These are phyloP conservation scores for Meloidogyne hapla DNA, from an alignment of 1,140 invertebrate genomes.

Conservation along the genomic window DNA sequence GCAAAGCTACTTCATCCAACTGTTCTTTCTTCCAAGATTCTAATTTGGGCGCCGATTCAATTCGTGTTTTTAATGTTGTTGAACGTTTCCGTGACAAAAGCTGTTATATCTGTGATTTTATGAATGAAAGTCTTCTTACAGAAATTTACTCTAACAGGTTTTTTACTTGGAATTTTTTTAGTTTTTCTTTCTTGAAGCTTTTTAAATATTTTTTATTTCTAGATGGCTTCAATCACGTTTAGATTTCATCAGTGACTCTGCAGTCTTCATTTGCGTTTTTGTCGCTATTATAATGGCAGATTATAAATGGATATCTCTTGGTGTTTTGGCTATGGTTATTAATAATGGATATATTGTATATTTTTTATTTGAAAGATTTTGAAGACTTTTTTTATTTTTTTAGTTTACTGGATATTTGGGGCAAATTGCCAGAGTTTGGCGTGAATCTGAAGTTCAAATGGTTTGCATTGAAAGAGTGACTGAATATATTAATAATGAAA, in stretches of 20 bases:
- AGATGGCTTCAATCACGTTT: slow-evolving; percentile 39
- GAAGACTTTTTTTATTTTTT: slow-evolving; percentile 1
- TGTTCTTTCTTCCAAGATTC: slow-evolving; percentile 44
- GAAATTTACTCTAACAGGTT: slow-evolving; percentile 38
- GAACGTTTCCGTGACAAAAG: slow-evolving; percentile 31
- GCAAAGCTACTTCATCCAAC: slow-evolving; percentile 28
- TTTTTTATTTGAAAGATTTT: slow-evolving; percentile 12
- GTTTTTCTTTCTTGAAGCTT: too few relatives aligned
- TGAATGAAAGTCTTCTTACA: slow-evolving; percentile 29
- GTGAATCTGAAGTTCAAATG: slow-evolving; percentile 70
- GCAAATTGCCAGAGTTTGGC: slow-evolving; percentile 75
- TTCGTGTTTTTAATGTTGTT: slow-evolving; percentile 37
- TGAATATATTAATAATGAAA: slow-evolving; percentile 78
- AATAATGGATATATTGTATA: slow-evolving; percentile 28
- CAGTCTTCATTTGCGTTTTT: slow-evolving; percentile 29
- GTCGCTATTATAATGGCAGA: slow-evolving; percentile 29
- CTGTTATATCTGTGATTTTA: slow-evolving; percentile 13
- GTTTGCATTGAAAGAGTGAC: slow-evolving; percentile 95
- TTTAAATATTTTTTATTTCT: not conserved
- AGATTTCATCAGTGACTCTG: slow-evolving; percentile 27
- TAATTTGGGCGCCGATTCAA: slow-evolving; percentile 33
- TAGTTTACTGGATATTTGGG: slow-evolving; percentile 93
- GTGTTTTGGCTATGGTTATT: slow-evolving; percentile 31
- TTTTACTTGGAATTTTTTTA: too few relatives aligned
- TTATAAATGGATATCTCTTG: slow-evolving; percentile 27